A percentile compares a stretch with the other conserved stretches of the same genome.
Conservation (phyloP, 2,888 invertebrate species). For the Bellardia pandia region DNA sequence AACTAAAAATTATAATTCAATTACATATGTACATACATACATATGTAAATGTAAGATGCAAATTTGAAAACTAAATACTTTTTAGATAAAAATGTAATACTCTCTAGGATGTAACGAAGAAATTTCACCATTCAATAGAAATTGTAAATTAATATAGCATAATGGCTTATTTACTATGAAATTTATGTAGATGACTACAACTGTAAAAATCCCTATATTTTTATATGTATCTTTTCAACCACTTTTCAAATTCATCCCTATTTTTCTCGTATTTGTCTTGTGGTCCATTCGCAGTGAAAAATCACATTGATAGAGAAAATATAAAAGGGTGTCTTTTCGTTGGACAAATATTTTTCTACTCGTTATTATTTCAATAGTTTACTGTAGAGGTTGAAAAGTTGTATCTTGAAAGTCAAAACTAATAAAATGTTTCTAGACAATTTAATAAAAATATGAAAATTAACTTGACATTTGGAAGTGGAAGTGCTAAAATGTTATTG, state of each 20-base stretch:
- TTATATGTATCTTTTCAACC: neutral
- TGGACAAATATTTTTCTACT: constrained; percentile 59
- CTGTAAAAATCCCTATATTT: constrained; percentile 19
- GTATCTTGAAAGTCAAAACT: constrained; percentile 12
- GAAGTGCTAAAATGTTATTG: neutral
- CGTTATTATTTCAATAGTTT: constrained; percentile 66
- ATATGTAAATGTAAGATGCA: too few species aligned
- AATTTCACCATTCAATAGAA: too few species aligned
- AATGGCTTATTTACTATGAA: too few species aligned
- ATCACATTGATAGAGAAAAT: constrained; percentile 78
- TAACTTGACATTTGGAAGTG: neutral
- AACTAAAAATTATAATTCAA: too few species aligned
- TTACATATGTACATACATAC: too few species aligned
- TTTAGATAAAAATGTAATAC: too few species aligned
- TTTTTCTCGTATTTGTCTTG: neutral
- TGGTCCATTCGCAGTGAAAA: constrained; percentile 73
- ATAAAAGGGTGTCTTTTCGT: constrained; percentile 78
- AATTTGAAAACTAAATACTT: too few species aligned
- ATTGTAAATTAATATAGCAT: too few species aligned
- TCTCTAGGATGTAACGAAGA: too few species aligned
- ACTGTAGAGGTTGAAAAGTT: constrained; percentile 40
- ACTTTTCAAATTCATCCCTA: constrained; percentile 27
- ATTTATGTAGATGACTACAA: neutral
- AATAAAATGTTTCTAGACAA: constrained; percentile 32
- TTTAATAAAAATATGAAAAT: constrained; percentile 15